Conservation (phyloP, 1,140 invertebrate genomes). For the Platorchestia sp. region DNA sequence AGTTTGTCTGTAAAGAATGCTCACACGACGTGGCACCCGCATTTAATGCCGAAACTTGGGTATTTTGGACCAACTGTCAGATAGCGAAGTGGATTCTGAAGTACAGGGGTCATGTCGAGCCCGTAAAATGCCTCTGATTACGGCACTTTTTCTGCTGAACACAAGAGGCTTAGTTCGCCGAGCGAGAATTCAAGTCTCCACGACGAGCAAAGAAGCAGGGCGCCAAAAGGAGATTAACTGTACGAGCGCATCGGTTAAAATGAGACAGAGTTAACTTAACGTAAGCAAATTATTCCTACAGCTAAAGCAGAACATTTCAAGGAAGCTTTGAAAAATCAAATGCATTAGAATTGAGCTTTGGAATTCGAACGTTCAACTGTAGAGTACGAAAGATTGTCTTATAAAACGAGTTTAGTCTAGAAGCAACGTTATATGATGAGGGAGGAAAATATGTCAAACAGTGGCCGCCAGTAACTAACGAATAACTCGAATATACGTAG, state of each 20-base stretch:
- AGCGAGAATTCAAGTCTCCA: background rate
- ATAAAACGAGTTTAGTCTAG: background rate
- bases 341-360: background rate
- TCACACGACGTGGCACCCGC: constrained; percentile 43
- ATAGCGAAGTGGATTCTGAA: constrained; percentile 31
- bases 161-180: background rate
- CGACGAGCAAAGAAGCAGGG: background rate
- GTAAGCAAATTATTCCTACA: background rate
- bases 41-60: constrained; percentile 54
- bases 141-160: constrained; percentile 14
- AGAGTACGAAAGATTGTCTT: background rate
- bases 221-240: background rate
- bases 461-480: background rate
- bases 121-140: constrained; percentile 25
- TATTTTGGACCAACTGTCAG: constrained; percentile 50
- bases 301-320: background rate
- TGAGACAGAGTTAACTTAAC: background rate
- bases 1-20: constrained; percentile 49
- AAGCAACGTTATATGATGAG: too few relatives aligned
- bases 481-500: background rate
- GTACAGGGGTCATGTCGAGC: constrained; percentile 18
- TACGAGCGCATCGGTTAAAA: background rate
- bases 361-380: background rate
- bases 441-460: background rate
- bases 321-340: background rate